Conservation (phyloP, 2,113 vertebrate species). For the Casuarius casuarius region DNA sequence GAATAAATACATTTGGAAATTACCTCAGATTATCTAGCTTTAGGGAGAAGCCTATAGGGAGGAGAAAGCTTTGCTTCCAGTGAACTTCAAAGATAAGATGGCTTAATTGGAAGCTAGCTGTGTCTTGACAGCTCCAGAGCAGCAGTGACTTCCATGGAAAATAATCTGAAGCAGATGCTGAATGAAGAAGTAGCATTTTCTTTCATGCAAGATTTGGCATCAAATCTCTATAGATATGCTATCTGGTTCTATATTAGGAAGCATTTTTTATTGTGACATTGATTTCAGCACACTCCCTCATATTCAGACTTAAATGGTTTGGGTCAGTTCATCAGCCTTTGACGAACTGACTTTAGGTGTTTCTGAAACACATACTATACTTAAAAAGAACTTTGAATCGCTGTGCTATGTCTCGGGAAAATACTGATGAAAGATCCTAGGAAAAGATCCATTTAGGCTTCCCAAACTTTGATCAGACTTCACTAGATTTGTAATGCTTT, state of each 20-base stretch:
- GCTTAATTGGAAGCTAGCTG: conserved; percentile 54
- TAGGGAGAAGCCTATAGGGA: background rate
- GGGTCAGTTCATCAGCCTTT: background rate
- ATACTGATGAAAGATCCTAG: background rate
- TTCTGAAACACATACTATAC: background rate
- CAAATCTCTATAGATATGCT: conserved; percentile 13
- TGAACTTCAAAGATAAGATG: conserved; percentile 32
- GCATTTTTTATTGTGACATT: background rate
- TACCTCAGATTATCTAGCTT: conserved; percentile 5
- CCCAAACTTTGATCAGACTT: background rate
- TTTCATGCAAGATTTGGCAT: conserved; percentile 28
- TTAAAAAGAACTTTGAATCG: background rate
- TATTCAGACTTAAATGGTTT: background rate
- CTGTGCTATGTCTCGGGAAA: background rate
- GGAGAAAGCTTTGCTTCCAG: conserved; percentile 25
- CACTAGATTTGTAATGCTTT: background rate
- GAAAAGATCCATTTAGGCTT: background rate
- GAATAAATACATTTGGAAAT: conserved; percentile 19
- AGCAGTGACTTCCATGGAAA: conserved; percentile 56
- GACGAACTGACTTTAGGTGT: background rate
- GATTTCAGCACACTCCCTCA: background rate
- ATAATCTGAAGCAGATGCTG: conserved; percentile 58
- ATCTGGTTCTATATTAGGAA: conserved; percentile 12
- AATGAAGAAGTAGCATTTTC: conserved; percentile 9
- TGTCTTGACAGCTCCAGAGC: conserved; percentile 45